Percentiles rank a stretch among this genome's conserved stretches.
Evolutionary conservation across 1,140 invertebrate genomes (phyloP).

Genomic region (Apocrypta bakeri): DNA sequence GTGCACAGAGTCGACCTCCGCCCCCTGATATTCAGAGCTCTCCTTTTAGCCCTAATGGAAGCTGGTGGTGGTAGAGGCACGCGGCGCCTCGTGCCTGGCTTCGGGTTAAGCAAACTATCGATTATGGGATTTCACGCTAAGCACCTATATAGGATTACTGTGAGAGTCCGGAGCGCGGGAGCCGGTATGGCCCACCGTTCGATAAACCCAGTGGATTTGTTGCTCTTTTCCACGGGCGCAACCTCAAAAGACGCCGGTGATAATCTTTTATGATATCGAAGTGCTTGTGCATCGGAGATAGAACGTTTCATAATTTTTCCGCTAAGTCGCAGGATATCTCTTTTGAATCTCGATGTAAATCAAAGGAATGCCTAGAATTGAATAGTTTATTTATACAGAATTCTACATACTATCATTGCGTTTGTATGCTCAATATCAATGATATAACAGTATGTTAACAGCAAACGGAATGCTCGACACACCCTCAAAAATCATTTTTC

Average conservation of each 20-base stretch:
- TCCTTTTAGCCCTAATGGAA: constrained; percentile 62
- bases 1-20: neutral
- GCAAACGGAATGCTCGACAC: no score
- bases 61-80: constrained; percentile 55
- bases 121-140: constrained; percentile 72
- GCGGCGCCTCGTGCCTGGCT: constrained; percentile 66
- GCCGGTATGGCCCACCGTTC: constrained; percentile 56
- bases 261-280: constrained; percentile 35
- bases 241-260: constrained; percentile 10
- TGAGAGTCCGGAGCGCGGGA: neutral
- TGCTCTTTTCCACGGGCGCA: constrained; percentile 64
- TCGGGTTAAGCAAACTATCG: constrained; percentile 71
- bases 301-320: neutral
- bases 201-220: constrained; percentile 70
- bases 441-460: no score
- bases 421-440: no score
- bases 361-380: no score
- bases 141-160: constrained; percentile 70
- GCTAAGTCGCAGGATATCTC: no score
- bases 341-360: no score
- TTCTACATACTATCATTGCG: no score
- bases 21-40: neutral
- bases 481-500: neutral
- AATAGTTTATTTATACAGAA: no score
- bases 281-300: no score